Evolutionary conservation across 2,113 vertebrate species (phyloP).

Genomic region (Cyanoramphus novaezelandiae): DNA sequence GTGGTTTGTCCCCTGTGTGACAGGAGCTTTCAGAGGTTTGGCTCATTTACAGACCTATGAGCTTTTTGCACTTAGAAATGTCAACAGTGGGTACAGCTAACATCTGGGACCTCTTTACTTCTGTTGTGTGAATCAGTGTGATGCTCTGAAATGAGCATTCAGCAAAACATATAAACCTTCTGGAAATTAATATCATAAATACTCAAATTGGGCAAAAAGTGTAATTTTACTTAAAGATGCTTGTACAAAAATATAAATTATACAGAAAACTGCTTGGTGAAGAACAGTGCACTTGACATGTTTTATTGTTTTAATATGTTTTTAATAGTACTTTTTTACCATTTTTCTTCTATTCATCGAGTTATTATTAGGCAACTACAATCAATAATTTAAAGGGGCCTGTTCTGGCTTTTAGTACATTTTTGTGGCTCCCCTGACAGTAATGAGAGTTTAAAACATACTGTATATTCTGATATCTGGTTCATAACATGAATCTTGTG

Average conservation of each 20-base stretch:
- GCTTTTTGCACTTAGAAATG: constrained; percentile 18
- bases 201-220: constrained; percentile 27
- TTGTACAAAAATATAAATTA: constrained; percentile 43
- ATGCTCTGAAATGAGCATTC: neutral
- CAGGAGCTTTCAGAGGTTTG: neutral
- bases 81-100: constrained; percentile 15
- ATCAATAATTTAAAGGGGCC: constrained; percentile 69
- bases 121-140: constrained; percentile 13
- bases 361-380: constrained; percentile 57
- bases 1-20: neutral
- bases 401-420: constrained; percentile 32
- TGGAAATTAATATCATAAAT: constrained; percentile 65
- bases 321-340: constrained; percentile 37
- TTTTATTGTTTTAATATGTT: constrained; percentile 71
- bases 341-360: constrained; percentile 48
- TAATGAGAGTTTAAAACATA: constrained; percentile 33
- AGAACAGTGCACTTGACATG: constrained; percentile 8
- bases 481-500: neutral
- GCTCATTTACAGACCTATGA: neutral
- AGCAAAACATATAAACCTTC: neutral
- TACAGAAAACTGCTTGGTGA: constrained; percentile 29
- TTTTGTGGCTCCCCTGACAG: neutral
- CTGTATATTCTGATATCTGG: neutral
- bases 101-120: constrained; percentile 43
- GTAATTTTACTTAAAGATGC: constrained; percentile 57